A percentile compares a stretch with the other conserved stretches of the same genome.
phyloP scores from a whole-genome alignment of 2,113 vertebrate genomes.

The Amphilophus citrinellus region DNA sequence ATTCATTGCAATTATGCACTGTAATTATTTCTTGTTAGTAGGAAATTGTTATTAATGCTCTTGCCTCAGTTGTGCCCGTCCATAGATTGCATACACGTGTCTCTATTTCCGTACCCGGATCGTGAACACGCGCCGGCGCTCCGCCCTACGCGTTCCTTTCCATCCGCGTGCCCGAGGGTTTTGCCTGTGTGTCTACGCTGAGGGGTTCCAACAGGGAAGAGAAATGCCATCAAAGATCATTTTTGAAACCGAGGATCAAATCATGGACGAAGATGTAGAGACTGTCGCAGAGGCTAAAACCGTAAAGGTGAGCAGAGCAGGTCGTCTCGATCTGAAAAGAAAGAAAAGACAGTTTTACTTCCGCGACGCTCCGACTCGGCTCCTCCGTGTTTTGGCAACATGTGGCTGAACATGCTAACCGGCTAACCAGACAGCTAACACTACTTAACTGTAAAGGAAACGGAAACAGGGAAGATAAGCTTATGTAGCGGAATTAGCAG shows the following conservation, averaged over 20 bases:
- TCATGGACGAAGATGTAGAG: slow-evolving; percentile 60
- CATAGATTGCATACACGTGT: background rate
- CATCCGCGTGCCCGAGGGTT: slow-evolving; percentile 50
- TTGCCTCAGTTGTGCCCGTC: background rate
- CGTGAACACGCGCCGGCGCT: background rate
- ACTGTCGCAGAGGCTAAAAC: slow-evolving; percentile 36
- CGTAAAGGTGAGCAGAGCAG: slow-evolving; percentile 61
- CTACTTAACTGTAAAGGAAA: background rate
- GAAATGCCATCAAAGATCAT: slow-evolving; percentile 78
- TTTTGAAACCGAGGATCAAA: slow-evolving; percentile 53
- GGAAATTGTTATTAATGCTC: background rate
- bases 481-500: too few species aligned
- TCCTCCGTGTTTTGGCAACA: slow-evolving; percentile 58
- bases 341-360: background rate
- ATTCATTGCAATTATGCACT: background rate
- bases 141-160: slow-evolving; percentile 65
- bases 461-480: rapidly evolving
- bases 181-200: slow-evolving; percentile 41
- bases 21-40: background rate
- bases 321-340: background rate
- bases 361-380: background rate
- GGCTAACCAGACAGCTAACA: background rate
- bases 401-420: slow-evolving; percentile 54
- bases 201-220: slow-evolving; percentile 54
- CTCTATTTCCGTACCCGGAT: slow-evolving; percentile 35